Percentiles rank a stretch among this genome's conserved stretches.
phyloP scores from a whole-genome alignment of 2,113 vertebrate genomes.

The human region DNA sequence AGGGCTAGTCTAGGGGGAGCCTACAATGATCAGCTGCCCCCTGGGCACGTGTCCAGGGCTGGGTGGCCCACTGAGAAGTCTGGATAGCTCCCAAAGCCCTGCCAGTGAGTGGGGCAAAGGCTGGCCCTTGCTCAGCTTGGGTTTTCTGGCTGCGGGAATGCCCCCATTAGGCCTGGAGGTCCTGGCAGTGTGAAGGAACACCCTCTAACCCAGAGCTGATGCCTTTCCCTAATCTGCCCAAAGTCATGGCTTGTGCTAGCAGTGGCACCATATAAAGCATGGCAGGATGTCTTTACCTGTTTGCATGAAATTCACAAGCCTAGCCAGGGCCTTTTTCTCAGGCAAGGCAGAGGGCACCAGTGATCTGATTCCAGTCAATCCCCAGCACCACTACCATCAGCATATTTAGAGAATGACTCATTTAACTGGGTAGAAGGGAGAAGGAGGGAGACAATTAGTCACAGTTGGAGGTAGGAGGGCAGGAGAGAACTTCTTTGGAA shows the following conservation, averaged over 20 bases:
- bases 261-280: no score
- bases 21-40: rapidly evolving
- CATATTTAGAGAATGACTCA: background rate
- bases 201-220: background rate
- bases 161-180: background rate
- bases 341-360: background rate
- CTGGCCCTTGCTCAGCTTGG: background rate
- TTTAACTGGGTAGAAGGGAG: background rate
- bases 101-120: background rate
- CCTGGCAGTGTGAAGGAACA: background rate
- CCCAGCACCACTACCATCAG: background rate
- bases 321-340: background rate
- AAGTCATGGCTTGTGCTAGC: background rate
- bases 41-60: rapidly evolving
- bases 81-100: background rate
- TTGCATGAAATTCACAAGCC: background rate
- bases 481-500: background rate
- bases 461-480: background rate
- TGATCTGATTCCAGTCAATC: background rate
- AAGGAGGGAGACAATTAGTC: background rate
- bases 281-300: background rate
- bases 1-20: rapidly evolving
- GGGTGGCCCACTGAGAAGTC: rapidly evolving
- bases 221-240: background rate
- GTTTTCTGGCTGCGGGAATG: background rate